These are phyloP conservation scores for Bombyx huttoni DNA, from an alignment of 2,888 invertebrate species.

Conservation along the genomic window DNA sequence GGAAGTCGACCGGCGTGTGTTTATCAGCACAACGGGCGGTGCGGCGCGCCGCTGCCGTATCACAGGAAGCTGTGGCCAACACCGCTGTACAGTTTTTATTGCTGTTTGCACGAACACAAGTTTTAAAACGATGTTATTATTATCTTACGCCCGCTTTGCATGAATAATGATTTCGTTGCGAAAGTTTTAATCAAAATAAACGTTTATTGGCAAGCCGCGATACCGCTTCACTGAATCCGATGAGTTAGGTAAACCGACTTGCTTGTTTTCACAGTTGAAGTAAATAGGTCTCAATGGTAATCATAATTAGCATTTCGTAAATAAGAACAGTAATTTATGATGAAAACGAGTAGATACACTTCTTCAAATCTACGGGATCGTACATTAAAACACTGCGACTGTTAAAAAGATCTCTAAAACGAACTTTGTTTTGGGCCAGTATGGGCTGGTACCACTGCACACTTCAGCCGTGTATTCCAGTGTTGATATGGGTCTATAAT, in stretches of 20 bases:
- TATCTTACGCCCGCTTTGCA: background rate
- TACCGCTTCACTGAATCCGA: background rate
- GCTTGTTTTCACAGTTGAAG: background rate
- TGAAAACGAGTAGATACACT: background rate
- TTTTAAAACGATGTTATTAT: slow-evolving; percentile 3
- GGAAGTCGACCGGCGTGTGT: slow-evolving; percentile 28
- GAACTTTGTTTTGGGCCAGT: too few relatives aligned
- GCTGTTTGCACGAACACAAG: slow-evolving; percentile 2
- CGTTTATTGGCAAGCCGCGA: background rate
- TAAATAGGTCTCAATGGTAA: too few relatives aligned
- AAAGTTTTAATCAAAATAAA: background rate
- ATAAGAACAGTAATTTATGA: background rate
- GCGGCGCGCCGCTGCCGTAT: slow-evolving; percentile 20
- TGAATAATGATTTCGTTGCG: slow-evolving; percentile 7
- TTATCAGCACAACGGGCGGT: slow-evolving; percentile 30
- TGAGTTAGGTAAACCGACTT: background rate
- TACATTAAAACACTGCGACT: too few relatives aligned
- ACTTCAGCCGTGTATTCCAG: too few relatives aligned
- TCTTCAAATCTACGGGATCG: too few relatives aligned
- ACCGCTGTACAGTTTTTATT: slow-evolving; percentile 10
- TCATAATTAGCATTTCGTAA: too few relatives aligned
- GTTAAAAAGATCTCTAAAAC: too few relatives aligned
- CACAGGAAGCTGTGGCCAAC: slow-evolving; percentile 51
- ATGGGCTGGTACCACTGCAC: too few relatives aligned
- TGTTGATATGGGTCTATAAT: too few relatives aligned